Percentiles rank a stretch among this genome's conserved stretches.
Evolutionary conservation across 2,797 vertebrate species (phyloP).

Genomic region (Lutjanus campechanus): DNA sequence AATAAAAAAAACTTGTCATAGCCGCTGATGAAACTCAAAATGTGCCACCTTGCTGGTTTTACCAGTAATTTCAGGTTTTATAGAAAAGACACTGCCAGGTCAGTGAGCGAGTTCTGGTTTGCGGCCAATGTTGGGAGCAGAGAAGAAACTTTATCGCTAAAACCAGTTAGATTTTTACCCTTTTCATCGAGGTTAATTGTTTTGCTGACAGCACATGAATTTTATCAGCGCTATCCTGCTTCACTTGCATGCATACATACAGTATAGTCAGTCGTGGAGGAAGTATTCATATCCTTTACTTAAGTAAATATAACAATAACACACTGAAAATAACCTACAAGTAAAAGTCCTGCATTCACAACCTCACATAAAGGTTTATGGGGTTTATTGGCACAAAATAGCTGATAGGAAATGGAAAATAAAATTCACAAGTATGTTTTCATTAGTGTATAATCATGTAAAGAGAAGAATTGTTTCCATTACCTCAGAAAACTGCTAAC

Average conservation of each 20-base stretch:
- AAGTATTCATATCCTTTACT: no score
- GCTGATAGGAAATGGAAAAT: no score
- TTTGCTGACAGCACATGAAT: conserved; percentile 62
- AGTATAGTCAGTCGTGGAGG: background rate
- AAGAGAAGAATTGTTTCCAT: no score
- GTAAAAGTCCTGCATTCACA: no score
- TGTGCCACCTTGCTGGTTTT: conserved; percentile 17
- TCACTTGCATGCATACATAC: conserved; percentile 5
- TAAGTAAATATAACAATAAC: no score
- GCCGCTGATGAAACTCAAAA: conserved; percentile 35
- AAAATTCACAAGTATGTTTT: no score
- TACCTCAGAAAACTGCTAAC: no score
- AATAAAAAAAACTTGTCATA: background rate
- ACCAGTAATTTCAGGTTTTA: conserved; percentile 9
- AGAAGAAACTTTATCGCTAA: conserved; percentile 23
- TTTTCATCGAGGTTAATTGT: conserved; percentile 77
- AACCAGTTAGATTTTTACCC: conserved; percentile 43
- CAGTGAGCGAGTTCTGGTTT: conserved; percentile 14
- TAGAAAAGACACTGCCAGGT: background rate
- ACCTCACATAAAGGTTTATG: no score
- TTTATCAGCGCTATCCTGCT: conserved; percentile 48
- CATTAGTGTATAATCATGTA: no score
- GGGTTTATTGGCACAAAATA: no score
- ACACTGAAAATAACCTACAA: no score
- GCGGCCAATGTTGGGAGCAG: background rate